phyloP scores from a whole-genome alignment of 2,888 invertebrate species.

The Ichneumoninae sp. region DNA sequence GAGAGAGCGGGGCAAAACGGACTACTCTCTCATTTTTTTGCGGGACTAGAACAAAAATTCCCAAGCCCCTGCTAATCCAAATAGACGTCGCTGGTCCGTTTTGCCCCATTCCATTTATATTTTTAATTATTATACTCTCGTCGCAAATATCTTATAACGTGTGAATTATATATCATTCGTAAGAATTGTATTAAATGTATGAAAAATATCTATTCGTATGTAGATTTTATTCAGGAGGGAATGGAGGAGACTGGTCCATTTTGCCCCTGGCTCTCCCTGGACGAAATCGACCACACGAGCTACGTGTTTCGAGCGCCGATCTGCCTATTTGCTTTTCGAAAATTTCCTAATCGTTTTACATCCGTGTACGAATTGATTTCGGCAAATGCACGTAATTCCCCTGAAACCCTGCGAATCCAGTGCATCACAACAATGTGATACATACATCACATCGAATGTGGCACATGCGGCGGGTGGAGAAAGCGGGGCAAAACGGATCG shows the following conservation, averaged over 20 bases:
- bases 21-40: too few relatives aligned
- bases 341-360: not conserved
- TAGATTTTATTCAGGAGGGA: not conserved
- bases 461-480: not conserved
- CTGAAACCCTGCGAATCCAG: not conserved
- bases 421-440: too few relatives aligned
- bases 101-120: too few relatives aligned
- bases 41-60: too few relatives aligned
- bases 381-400: not conserved
- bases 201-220: too few relatives aligned
- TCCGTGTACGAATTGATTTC: not conserved
- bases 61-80: too few relatives aligned
- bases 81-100: too few relatives aligned
- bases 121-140: too few relatives aligned
- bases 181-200: too few relatives aligned
- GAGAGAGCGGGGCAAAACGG: not conserved
- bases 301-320: not conserved
- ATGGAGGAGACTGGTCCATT: not conserved
- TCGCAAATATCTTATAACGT: too few relatives aligned
- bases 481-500: not conserved
- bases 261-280: not conserved
- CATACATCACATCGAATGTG: not conserved
- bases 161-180: too few relatives aligned
- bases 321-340: not conserved
- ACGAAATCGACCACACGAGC: not conserved